A percentile compares a stretch with the other conserved stretches of the same genome.
phyloP scores from a whole-genome alignment of 2,797 vertebrate species.

The Halcyon smyrnensis region DNA sequence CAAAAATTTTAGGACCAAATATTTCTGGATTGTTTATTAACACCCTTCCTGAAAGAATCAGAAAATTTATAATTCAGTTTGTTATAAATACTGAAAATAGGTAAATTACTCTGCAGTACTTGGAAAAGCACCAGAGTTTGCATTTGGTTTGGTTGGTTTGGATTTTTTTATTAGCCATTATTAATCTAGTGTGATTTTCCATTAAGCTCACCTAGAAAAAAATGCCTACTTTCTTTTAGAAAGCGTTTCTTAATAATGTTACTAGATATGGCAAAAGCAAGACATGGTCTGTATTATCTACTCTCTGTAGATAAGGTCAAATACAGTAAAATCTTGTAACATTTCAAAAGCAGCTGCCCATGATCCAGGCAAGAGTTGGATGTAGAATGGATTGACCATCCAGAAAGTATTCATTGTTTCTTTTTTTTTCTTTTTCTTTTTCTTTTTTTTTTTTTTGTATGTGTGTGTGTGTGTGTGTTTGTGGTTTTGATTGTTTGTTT shows the following conservation, averaged over 20 bases:
- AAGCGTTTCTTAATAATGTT: not conserved
- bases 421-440: not conserved
- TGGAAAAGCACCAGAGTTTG: not conserved
- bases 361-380: not conserved
- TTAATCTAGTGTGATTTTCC: not conserved
- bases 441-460: not conserved
- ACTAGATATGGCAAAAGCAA: not conserved
- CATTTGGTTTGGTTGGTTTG: rapidly evolving
- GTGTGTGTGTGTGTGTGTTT: not conserved
- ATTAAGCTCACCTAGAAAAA: not conserved
- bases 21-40: not conserved
- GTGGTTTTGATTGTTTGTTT: not conserved
- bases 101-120: not conserved
- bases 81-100: not conserved
- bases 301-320: not conserved
- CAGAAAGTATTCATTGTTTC: not conserved
- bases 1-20: not conserved
- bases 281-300: not conserved
- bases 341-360: not conserved
- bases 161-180: not conserved
- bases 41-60: rapidly evolving
- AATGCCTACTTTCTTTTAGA: not conserved
- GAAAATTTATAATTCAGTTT: not conserved
- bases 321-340: not conserved
- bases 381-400: not conserved